Base-by-base conservation (phyloP, 2,113 vertebrate genomes). In the Hypanus sabinus region DNA sequence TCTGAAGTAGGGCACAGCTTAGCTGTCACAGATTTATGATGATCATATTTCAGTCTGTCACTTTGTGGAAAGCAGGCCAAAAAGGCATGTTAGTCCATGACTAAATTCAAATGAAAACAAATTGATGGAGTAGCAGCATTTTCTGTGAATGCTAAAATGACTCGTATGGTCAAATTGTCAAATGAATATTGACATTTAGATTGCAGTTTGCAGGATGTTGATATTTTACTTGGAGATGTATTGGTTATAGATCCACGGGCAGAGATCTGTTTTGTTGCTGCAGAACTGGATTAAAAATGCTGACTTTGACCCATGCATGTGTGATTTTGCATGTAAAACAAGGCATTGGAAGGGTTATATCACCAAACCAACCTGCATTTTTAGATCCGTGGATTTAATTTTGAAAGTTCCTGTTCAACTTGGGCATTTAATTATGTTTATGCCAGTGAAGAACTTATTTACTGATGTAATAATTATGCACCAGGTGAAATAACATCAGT, bases 71-170 rank as follows among this genome's bases (percentile, higher is more conserved):
- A 68, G 10, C 90, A 46, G 9, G 68, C 70, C 90, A 55, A 71
- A 2, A 36, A 71, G 20, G 22, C 18, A 38, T 93, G 36, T 27
- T 73, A 12, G 36, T 38, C 33, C 33, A 22, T 38, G 12, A 38
- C n/a, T 68, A 91, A 36, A 71, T 71, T 92, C 90, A 92, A 92
- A 46, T 92, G 24, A 92, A 91, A 62, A 33, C 62, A 87, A 18
- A 81, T 0, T 3, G 11, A 33, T 85, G 22, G 38, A 85, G 20
- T 9, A 27, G 5, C 81, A 85, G 87, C 46, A 16, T 36, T 36
- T 6, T 20, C 2, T 70, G 1, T 38, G 33, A 71, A 38, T 70
- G 62, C 65, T 38, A 9, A 38, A 91, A 46, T 92, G 30, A 16
- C 62, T 65, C 20, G 36, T 0, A 18, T 70, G 90, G 20, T 92